Conservation (phyloP, 1,140 invertebrate species). For the Grapholita molesta region DNA sequence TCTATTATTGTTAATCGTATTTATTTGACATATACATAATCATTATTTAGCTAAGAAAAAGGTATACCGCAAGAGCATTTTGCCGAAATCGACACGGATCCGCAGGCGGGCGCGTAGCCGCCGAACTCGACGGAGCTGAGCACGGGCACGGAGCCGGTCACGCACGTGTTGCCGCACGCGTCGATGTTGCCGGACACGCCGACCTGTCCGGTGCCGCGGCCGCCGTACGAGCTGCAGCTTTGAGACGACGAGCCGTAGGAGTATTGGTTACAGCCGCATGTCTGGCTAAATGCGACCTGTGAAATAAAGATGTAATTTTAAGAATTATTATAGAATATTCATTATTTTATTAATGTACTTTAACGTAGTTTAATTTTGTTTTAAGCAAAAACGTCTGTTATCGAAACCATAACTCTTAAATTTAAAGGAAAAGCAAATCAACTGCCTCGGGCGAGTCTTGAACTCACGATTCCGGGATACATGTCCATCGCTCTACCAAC, state of each 20-base stretch:
- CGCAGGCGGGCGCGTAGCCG: constrained; percentile 40
- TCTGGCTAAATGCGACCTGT: neutral
- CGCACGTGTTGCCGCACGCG: constrained; percentile 38
- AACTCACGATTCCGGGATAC: too few species aligned
- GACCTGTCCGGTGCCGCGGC: constrained; percentile 39
- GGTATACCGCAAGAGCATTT: constrained; percentile 35
- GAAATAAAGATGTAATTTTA: neutral
- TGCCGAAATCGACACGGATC: constrained; percentile 40
- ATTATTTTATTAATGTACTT: too few species aligned
- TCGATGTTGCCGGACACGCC: constrained; percentile 40
- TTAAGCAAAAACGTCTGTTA: too few species aligned
- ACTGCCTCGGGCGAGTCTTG: too few species aligned
- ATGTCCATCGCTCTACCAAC: too few species aligned
- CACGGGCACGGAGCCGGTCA: constrained; percentile 42
- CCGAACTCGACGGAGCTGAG: constrained; percentile 39
- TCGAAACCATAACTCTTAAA: too few species aligned
- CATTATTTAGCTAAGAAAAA: too few species aligned
- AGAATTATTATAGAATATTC: too few species aligned
- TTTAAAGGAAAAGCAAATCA: too few species aligned
- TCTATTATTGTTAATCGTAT: too few species aligned
- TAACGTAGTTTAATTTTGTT: too few species aligned
- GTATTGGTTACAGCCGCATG: neutral
- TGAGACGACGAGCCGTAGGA: neutral
- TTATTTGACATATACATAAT: too few species aligned
- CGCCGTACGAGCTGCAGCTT: constrained; percentile 32